These are phyloP conservation scores for Nomada ruficornis DNA, from an alignment of 2,888 invertebrate genomes.

Conservation along the genomic window DNA sequence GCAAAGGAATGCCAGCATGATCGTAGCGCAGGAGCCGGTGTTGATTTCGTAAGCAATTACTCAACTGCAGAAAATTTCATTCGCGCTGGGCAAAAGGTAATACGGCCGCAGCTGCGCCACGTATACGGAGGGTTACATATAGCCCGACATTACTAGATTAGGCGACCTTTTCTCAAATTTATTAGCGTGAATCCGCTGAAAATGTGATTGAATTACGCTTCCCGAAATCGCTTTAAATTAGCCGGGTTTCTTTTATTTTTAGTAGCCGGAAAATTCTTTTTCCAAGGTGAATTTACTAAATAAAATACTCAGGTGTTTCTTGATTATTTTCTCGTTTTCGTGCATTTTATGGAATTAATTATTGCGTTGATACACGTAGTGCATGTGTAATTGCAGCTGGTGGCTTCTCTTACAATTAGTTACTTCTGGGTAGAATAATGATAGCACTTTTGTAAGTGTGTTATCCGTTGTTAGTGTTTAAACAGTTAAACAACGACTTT, in stretches of 20 bases:
- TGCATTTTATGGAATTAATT: too few species aligned
- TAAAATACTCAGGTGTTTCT: too few species aligned
- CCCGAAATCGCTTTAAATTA: slow-evolving; percentile 25
- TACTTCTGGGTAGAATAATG: too few species aligned
- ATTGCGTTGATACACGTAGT: too few species aligned
- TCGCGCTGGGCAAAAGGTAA: slow-evolving; percentile 23
- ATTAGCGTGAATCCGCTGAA: neutral
- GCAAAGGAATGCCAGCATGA: slow-evolving; percentile 39
- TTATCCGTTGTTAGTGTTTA: too few species aligned
- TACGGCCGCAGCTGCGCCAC: neutral
- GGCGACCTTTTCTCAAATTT: slow-evolving; percentile 10
- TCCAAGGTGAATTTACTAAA: too few species aligned
- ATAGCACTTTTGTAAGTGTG: too few species aligned
- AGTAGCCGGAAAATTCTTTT: too few species aligned
- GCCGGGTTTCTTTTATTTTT: neutral
- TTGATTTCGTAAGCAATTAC: slow-evolving; percentile 51
- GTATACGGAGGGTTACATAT: slow-evolving; percentile 1
- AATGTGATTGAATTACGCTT: slow-evolving; percentile 14
- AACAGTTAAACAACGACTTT: too few species aligned
- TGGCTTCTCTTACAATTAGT: too few species aligned
- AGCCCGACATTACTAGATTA: slow-evolving; percentile 29
- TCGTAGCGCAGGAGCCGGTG: slow-evolving; percentile 34
- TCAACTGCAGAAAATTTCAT: slow-evolving; percentile 29
- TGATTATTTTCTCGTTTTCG: too few species aligned
- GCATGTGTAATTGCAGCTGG: too few species aligned